A percentile compares a stretch with the other conserved stretches of the same genome.
phyloP scores from a whole-genome alignment of 2,888 invertebrate species.

The Agrilus cyanescens region DNA sequence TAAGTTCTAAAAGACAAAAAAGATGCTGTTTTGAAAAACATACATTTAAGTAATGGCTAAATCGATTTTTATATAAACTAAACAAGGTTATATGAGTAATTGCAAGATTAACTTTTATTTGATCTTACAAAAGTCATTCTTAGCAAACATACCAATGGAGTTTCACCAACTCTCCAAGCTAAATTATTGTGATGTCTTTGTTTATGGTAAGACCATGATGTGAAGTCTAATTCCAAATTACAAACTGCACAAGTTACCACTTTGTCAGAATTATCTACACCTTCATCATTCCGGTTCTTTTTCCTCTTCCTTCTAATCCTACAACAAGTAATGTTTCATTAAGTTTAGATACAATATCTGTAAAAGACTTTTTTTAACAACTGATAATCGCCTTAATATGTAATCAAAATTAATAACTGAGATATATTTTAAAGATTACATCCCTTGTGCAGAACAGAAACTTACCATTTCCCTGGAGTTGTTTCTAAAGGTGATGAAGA shows the following conservation, averaged over 20 bases:
- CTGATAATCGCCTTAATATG: no score
- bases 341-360: background rate
- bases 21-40: background rate
- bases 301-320: background rate
- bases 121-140: slow-evolving; percentile 1
- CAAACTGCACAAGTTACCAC: slow-evolving; percentile 39
- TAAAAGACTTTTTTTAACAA: no score
- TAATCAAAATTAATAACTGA: no score
- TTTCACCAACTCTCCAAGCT: slow-evolving; percentile 43
- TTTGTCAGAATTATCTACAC: background rate
- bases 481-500: no score
- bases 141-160: slow-evolving; percentile 37
- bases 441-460: no score
- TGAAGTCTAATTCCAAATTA: slow-evolving; percentile 28
- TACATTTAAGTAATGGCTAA: no score
- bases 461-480: no score
- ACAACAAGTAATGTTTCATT: background rate
- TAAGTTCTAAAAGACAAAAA: slow-evolving; percentile 38
- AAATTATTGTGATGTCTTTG: slow-evolving; percentile 42
- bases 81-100: no score
- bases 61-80: no score
- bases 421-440: no score
- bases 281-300: slow-evolving; percentile 1
- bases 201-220: slow-evolving; percentile 41
- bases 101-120: no score